A percentile compares a stretch with the other conserved stretches of the same genome.
Conservation (phyloP, 2,797 vertebrate genomes). For the Glossophaga mutica region DNA sequence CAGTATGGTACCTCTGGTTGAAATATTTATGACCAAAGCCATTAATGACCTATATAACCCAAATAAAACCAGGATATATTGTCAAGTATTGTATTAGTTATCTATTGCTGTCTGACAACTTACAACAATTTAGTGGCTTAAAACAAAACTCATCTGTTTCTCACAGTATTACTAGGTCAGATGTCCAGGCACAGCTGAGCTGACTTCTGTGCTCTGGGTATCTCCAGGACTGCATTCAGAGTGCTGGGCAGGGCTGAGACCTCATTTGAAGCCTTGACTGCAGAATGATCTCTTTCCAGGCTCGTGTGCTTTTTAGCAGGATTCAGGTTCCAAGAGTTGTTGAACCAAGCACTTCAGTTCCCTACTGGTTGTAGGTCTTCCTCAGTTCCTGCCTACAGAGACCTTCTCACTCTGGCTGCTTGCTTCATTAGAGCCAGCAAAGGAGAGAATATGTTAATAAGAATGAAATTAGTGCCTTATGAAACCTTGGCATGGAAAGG, state of each 20-base stretch:
- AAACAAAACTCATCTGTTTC: neutral
- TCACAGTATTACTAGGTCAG: neutral
- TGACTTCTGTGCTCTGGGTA: neutral
- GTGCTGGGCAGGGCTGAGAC: neutral
- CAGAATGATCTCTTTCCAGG: neutral
- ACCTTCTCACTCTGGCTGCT: neutral
- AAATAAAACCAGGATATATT: neutral
- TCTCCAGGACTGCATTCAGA: neutral
- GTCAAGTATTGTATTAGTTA: neutral
- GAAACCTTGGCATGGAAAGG: neutral
- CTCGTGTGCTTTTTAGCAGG: neutral
- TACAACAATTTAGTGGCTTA: neutral
- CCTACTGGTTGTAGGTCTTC: neutral
- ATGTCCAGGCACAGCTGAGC: neutral
- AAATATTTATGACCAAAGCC: neutral
- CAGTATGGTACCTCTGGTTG: neutral
- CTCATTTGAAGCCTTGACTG: neutral
- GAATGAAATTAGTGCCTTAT: neutral
- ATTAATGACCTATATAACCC: neutral
- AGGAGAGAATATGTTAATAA: neutral
- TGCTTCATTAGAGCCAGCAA: neutral
- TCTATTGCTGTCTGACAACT: neutral
- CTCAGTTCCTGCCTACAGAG: rapidly evolving
- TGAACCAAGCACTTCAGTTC: neutral
- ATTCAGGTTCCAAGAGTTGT: neutral